phyloP scores from a whole-genome alignment of 2,888 invertebrate genomes.

The Cryptosula pallasiana region DNA sequence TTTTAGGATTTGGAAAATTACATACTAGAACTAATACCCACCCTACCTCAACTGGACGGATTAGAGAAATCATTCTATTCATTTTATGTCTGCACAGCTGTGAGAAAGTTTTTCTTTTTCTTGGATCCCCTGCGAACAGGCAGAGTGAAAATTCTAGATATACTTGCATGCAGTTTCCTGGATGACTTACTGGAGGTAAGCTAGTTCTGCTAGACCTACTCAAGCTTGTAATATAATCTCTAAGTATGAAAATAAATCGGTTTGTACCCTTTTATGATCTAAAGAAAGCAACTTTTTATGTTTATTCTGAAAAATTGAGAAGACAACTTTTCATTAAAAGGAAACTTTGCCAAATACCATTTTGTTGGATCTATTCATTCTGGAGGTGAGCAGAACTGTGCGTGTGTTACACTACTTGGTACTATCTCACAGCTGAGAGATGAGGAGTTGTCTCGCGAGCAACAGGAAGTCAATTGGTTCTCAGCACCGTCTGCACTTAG shows the following conservation, averaged over 20 bases:
- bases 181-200: constrained; percentile 81
- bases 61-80: constrained; percentile 88
- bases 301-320: too few species aligned
- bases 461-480: constrained; percentile 66
- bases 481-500: constrained; percentile 63
- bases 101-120: constrained; percentile 92
- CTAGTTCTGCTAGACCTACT: too few species aligned
- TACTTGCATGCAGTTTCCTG: constrained; percentile 82
- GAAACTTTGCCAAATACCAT: too few species aligned
- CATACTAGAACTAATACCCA: constrained; percentile 86
- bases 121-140: constrained; percentile 83
- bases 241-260: too few species aligned
- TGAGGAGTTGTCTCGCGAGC: constrained; percentile 74
- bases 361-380: too few species aligned
- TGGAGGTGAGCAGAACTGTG: too few species aligned
- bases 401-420: too few species aligned
- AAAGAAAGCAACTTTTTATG: too few species aligned
- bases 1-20: constrained; percentile 95
- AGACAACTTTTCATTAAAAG: too few species aligned
- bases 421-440: constrained; percentile 70
- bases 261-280: too few species aligned
- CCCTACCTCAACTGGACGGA: constrained; percentile 77
- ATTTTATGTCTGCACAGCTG: constrained; percentile 93
- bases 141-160: constrained; percentile 81
- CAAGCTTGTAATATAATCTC: too few species aligned